Percentiles rank a stretch among this genome's conserved stretches.
phyloP scores from a whole-genome alignment of 1,140 invertebrate species.

The fruit fly (Drosophila melanogaster) region Release_6_plus_ISO1_MT NT_037436.4:21693501-21694000 shows the following conservation, averaged over 20 bases:
- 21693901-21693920: too few relatives aligned
- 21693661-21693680: slow-evolving; percentile 92
- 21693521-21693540: slow-evolving; percentile 74
- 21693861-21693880: too few relatives aligned
- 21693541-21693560: slow-evolving; percentile 82
- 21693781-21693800: neutral
- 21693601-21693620: slow-evolving; percentile 92
- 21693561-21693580: slow-evolving; percentile 66
- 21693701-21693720: slow-evolving; percentile 90
- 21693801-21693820: neutral
- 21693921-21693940: too few relatives aligned
- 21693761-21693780: neutral
- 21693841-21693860: too few relatives aligned
- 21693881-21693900: too few relatives aligned
- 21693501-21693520: slow-evolving; percentile 79
- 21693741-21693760: neutral
- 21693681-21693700: slow-evolving; percentile 92
- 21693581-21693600: too few relatives aligned
- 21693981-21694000: too few relatives aligned
- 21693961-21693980: too few relatives aligned
- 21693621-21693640: slow-evolving; percentile 90
- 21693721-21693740: slow-evolving; percentile 80
- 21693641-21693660: slow-evolving; percentile 94
- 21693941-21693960: too few relatives aligned
- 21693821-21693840: neutral